Evolutionary conservation across 2,113 vertebrate genomes (phyloP).

Genomic region (Nicator chloris): DNA sequence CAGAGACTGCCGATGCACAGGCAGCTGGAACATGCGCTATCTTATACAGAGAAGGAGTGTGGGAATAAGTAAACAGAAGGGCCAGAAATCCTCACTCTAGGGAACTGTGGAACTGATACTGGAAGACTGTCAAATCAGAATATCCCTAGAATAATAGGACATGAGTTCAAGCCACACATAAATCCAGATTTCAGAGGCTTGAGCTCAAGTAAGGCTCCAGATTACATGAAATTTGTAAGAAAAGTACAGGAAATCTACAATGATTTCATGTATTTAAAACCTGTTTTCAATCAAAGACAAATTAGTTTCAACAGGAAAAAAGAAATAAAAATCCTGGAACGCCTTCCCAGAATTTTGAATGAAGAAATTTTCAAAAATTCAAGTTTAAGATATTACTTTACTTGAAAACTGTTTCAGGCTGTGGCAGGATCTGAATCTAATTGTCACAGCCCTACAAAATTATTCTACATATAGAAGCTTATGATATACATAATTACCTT

Average conservation of each 20-base stretch:
- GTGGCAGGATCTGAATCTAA: neutral
- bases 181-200: neutral
- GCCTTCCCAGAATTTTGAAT: neutral
- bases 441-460: neutral
- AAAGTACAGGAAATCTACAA: neutral
- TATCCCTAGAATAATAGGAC: neutral
- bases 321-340: neutral
- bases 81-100: neutral
- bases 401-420: neutral
- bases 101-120: neutral
- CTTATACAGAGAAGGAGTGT: neutral
- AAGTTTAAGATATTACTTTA: neutral
- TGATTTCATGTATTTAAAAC: neutral
- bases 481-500: neutral
- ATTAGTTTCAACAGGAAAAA: neutral
- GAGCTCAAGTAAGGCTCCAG: neutral
- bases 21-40: neutral
- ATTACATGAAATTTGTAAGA: neutral
- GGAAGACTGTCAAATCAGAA: neutral
- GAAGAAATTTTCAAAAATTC: neutral
- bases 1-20: neutral
- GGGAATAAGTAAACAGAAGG: neutral
- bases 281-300: neutral
- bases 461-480: neutral
- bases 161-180: neutral